A percentile compares a stretch with the other conserved stretches of the same genome.
These are phyloP conservation scores for Helicoverpa zea DNA, from an alignment of 1,140 invertebrate species.

Conservation along the genomic window DNA sequence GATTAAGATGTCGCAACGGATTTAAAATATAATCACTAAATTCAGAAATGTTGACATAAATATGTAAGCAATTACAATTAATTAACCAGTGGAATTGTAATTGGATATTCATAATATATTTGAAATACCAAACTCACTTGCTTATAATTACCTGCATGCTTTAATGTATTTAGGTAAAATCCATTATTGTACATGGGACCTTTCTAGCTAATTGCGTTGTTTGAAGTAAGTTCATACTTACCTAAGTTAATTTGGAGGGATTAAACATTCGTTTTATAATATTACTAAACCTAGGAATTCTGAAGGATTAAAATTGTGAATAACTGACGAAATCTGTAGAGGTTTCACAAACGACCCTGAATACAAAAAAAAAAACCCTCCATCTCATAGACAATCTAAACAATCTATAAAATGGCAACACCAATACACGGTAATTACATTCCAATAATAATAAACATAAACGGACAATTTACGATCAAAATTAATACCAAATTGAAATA, in stretches of 20 bases:
- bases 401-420: not conserved
- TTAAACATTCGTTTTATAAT: no score
- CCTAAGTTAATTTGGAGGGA: no score
- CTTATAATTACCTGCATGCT: no score
- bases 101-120: conserved; percentile 13
- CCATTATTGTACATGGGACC: no score
- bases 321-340: no score
- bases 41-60: conserved; percentile 2
- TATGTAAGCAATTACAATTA: conserved; percentile 8
- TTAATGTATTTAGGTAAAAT: no score
- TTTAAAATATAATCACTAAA: conserved; percentile 1
- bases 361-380: not conserved
- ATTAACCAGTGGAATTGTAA: conserved; percentile 10
- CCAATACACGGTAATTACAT: conserved; percentile 17
- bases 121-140: not conserved
- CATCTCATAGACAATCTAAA: not conserved
- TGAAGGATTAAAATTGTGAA: no score
- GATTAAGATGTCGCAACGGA: not conserved
- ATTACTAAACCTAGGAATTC: no score
- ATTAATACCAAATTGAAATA: conserved; percentile 24
- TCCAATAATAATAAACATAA: conserved; percentile 19
- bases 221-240: no score
- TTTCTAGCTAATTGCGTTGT: no score
- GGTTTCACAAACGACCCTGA: not conserved
- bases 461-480: conserved; percentile 21